Evolutionary conservation across 2,113 vertebrate genomes (phyloP), one percentile per base, ranked within the genome.

Genomic region (Blennius ocellaris): DNA sequence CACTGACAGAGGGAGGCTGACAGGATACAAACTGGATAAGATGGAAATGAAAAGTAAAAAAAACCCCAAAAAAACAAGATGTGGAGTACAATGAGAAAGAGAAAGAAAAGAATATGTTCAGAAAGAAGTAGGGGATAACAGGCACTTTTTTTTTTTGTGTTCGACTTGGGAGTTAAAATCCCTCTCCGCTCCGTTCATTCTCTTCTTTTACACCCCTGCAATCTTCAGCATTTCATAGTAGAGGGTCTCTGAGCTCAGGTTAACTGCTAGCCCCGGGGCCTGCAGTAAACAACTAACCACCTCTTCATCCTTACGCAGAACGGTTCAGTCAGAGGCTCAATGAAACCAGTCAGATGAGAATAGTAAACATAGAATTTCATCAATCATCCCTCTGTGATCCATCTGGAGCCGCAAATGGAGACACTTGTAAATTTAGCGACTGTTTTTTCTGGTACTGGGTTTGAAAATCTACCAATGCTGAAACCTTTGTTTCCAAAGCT

Each of bases 61-160:
- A 37, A 17, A n/a, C n/a, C n/a, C n/a, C n/a, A n/a, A n/a, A n/a
- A n/a, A 39, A 17, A 30, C 56, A 40, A n/a, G 11, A 62, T 11
- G n/a, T 6, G 10, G 11, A 45, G 48, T 38, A 6, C 70, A 92
- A 57, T 11, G 17, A 36, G 86, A 89, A 80, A 0, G 79, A 86
- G 21, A 30, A 30, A 30, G 21, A 30, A 30, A 30, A 30, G 21
- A 30, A 30, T 30, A 30, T 4, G 21, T 30, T n/a, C n/a, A 89
- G 86, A 9, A 30, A 36, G 40, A 47, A 16, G 10, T 15, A 84
- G 41, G 60, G 49, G 47, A 62, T 47, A 89, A 85, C 73, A 80
- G 80, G 76, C 71, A 87, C 92, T 93, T 89, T 92, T 92, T 89
- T 92, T 93, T 89, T 92, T 92, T 89, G 89, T 93, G 93, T 93